Evolutionary conservation across 2,113 vertebrate genomes (phyloP).

Genomic region (Psephotus haematonotus): DNA sequence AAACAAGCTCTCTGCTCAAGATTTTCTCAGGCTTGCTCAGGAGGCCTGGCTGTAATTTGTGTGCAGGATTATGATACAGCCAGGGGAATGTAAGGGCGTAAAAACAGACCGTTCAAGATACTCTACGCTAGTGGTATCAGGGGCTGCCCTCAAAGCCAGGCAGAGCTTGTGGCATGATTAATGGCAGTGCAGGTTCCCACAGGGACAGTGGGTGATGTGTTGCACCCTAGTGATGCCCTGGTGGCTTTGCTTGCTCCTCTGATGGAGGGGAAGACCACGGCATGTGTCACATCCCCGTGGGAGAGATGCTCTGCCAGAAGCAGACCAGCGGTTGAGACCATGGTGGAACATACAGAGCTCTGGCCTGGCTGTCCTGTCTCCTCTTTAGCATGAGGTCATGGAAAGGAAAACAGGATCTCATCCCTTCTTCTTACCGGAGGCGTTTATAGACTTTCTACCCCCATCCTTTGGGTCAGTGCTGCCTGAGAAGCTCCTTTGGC

Average conservation of each 20-base stretch:
- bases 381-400: background rate
- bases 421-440: background rate
- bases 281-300: background rate
- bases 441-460: background rate
- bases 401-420: background rate
- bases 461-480: background rate
- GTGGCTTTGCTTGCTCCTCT: background rate
- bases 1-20: background rate
- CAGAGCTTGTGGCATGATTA: background rate
- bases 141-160: background rate
- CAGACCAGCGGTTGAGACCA: background rate
- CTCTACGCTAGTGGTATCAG: background rate
- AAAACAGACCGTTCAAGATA: background rate
- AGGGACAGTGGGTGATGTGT: background rate
- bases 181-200: background rate
- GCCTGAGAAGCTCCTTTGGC: background rate
- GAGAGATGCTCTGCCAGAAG: background rate
- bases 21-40: conserved; percentile 38
- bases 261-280: background rate
- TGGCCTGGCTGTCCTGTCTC: background rate
- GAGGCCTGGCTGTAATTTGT: background rate
- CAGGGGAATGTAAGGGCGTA: background rate
- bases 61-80: background rate
- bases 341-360: background rate
- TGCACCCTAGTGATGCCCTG: background rate